A percentile compares a stretch with the other conserved stretches of the same genome.
These are phyloP conservation scores for Glaucomys volans DNA, from an alignment of 2,113 vertebrate genomes.

Conservation along the genomic window DNA sequence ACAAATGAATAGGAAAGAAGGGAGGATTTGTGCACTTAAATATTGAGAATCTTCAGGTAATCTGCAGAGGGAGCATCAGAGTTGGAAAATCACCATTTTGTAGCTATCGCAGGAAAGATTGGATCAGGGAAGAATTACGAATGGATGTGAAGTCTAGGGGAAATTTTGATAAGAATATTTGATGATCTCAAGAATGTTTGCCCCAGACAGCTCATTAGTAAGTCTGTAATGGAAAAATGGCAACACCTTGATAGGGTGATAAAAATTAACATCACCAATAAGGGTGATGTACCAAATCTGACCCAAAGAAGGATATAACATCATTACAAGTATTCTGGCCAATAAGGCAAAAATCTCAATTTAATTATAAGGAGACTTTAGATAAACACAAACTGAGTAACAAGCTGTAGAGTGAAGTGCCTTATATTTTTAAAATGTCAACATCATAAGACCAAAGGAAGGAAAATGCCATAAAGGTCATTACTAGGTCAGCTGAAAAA, in stretches of 20 bases:
- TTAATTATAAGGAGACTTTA: constrained; percentile 3
- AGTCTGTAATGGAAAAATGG: neutral
- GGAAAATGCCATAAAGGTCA: neutral
- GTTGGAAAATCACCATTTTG: neutral
- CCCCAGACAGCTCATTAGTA: neutral
- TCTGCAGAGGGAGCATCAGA: neutral
- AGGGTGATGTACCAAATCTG: neutral
- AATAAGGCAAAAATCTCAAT: neutral
- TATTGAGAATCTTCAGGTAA: neutral
- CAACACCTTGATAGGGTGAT: neutral
- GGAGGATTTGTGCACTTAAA: neutral
- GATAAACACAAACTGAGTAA: neutral
- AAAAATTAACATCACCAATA: neutral
- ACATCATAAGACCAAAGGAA: neutral
- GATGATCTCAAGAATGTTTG: neutral
- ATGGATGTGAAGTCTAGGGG: neutral
- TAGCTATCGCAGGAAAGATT: neutral
- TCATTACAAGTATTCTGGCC: neutral
- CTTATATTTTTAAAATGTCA: neutral
- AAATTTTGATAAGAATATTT: neutral
- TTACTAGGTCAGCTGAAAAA: neutral
- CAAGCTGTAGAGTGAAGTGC: neutral
- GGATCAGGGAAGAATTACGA: neutral
- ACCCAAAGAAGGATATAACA: neutral
- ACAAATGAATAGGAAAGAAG: neutral